A percentile compares a stretch with the other conserved stretches of the same genome.
phyloP scores from a whole-genome alignment of 2,888 invertebrate species.

The Cancer borealis region DNA sequence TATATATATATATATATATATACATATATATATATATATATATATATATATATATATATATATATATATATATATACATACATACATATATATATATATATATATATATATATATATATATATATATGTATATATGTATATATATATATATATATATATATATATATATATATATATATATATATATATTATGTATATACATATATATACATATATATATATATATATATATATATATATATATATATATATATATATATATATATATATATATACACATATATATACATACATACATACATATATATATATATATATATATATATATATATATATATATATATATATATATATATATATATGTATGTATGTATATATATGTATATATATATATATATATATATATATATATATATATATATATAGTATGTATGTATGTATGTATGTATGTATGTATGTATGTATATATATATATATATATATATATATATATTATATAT shows the following conservation, averaged over 20 bases:
- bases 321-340: not conserved
- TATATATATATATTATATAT: slow-evolving; percentile 58
- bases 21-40: slow-evolving; percentile 45
- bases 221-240: slow-evolving; percentile 60
- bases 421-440: slow-evolving; percentile 61
- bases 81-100: slow-evolving; percentile 47
- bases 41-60: not conserved
- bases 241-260: slow-evolving; percentile 57
- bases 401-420: slow-evolving; percentile 59
- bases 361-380: too few relatives aligned
- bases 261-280: slow-evolving; percentile 60
- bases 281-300: too few relatives aligned
- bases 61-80: too few relatives aligned
- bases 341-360: not conserved
- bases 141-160: slow-evolving; percentile 59
- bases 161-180: slow-evolving; percentile 62
- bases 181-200: slow-evolving; percentile 56
- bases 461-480: slow-evolving; percentile 61
- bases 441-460: slow-evolving; percentile 58
- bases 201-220: slow-evolving; percentile 59
- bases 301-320: slow-evolving; percentile 50
- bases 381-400: slow-evolving; percentile 52
- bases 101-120: slow-evolving; percentile 58
- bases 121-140: slow-evolving; percentile 60
- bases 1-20: slow-evolving; percentile 57